Base-by-base conservation (phyloP, 2,888 invertebrate species). In the Dynastes hyllus region DNA sequence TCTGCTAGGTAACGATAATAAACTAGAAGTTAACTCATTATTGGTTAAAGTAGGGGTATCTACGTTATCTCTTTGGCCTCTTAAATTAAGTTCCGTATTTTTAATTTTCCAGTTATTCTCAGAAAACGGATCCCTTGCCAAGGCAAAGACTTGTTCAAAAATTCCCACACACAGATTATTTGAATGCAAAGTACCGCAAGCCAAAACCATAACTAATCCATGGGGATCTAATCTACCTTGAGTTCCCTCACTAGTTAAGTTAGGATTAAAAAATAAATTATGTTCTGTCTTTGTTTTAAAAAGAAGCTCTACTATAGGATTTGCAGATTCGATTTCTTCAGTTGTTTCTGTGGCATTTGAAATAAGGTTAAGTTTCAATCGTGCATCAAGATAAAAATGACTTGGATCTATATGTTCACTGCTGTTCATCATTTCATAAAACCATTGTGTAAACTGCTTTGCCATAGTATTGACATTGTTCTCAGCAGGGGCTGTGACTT, bases 81-180 rank as follows among this genome's bases (percentile, higher is more conserved):
- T 87, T 58, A 92, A 85, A 80, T 89, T 84, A 29, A 92, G 84
- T 82, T 91, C 89, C 8, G 91, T 90, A n/a, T 89, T 90, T 85
- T 93, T 93, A 29, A 94, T 91, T 87, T 93, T 93, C 92, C 93
- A 94, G 85, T 92, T 93, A 84, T 93, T 92, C n/a, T 91, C 89
- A 40, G 89, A 87, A 71, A 88, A 89, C 0, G 93, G 93, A 86
- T 94, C 93, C 80, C 92, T 90, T 29, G 92, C 88, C 58, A 94
- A 87, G 1, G 92, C 92, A 88, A 94, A 94, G 65, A 90, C 88
- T 84, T 93, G 92, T 84, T 94, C 93, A 86, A 93, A 94, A 45
- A 93, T 88, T 1, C 94, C 94, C 0, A 92, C 90, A 81, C 91
- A 91, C 40, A 88, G 87, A 3, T 88, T 83, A 13, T 86, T 86